Conservation (phyloP, 2,888 invertebrate genomes). For the Heliconius erato region DNA sequence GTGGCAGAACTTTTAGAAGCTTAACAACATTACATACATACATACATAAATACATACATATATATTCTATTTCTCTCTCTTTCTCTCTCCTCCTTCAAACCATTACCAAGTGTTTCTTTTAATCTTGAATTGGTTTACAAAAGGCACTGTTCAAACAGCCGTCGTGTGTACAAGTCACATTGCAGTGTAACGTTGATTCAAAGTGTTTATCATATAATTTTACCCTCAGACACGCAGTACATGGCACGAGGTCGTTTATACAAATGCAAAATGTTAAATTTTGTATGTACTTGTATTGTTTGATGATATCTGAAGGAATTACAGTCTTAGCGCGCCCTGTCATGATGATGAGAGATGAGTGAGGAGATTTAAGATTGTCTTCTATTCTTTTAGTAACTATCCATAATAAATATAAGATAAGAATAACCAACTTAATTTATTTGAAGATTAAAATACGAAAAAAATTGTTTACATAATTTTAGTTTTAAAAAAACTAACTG, state of each 20-base stretch:
- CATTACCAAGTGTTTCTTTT: neutral
- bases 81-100: no score
- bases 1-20: no score
- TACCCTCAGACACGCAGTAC: conserved; percentile 7
- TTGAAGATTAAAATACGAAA: no score
- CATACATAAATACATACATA: no score
- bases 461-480: no score
- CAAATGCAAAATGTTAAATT: neutral
- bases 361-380: neutral
- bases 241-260: neutral
- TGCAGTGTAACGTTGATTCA: conserved; percentile 5
- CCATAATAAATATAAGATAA: neutral
- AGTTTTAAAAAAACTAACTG: no score
- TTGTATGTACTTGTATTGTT: neutral
- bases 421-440: no score
- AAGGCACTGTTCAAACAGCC: neutral
- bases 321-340: neutral
- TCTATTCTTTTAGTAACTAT: neutral
- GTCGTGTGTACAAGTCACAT: neutral
- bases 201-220: conserved; percentile 18
- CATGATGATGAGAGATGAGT: no score
- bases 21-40: no score
- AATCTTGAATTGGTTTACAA: conserved; percentile 2
- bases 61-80: no score
- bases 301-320: neutral